Conservation (phyloP, 2,888 invertebrate genomes). For the Monopis laevigella region DNA sequence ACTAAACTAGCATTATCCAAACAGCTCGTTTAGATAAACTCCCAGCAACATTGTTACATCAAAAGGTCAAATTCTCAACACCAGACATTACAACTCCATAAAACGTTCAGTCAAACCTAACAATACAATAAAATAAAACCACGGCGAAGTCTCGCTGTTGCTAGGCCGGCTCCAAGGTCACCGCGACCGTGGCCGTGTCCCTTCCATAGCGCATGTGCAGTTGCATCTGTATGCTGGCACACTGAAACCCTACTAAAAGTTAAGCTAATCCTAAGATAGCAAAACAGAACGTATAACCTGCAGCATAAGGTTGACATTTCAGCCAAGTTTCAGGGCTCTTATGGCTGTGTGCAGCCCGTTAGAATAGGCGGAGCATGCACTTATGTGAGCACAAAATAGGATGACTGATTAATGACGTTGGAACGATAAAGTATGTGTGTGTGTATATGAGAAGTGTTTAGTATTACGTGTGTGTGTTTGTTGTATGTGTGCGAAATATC, state of each 20-base stretch:
- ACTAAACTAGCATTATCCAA: neutral
- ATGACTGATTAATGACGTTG: constrained; percentile 31
- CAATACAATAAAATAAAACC: constrained; percentile 47
- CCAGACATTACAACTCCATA: constrained; percentile 39
- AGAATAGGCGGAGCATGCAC: constrained; percentile 8
- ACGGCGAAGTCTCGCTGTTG: constrained; percentile 47
- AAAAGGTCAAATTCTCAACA: constrained; percentile 31
- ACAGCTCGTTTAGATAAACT: no score
- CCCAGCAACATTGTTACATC: no score
- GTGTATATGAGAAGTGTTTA: neutral
- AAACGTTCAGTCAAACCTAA: constrained; percentile 38
- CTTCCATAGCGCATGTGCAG: constrained; percentile 38
- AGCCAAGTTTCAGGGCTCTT: no score
- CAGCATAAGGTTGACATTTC: no score
- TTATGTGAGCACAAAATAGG: constrained; percentile 5
- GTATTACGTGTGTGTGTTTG: neutral
- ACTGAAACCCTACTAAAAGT: constrained; percentile 23
- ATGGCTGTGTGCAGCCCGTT: no score
- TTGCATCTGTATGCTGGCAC: constrained; percentile 31
- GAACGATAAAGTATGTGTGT: constrained; percentile 11
- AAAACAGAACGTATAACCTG: no score
- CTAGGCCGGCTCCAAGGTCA: constrained; percentile 60
- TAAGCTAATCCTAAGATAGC: no score
- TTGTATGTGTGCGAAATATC: neutral
- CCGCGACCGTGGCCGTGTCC: constrained; percentile 46